These are phyloP conservation scores for Asbolus verrucosus DNA, from an alignment of 1,140 invertebrate genomes.

Conservation along the genomic window DNA sequence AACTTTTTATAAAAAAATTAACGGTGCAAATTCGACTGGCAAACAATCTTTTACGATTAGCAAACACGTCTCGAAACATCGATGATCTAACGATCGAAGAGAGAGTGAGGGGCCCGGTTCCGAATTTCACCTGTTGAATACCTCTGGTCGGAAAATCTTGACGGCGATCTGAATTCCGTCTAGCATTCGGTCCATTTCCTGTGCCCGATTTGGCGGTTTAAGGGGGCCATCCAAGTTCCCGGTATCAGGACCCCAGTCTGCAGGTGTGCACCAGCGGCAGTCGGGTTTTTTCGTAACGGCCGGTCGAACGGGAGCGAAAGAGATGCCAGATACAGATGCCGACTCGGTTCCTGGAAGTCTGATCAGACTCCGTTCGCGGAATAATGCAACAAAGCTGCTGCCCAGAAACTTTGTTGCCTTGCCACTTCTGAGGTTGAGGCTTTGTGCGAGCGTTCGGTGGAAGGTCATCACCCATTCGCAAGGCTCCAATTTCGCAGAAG, in stretches of 20 bases:
- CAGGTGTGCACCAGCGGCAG: conserved; percentile 44
- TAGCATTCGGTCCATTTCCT: conserved; percentile 11
- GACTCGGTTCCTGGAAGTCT: conserved; percentile 43
- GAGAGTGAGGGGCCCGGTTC: too few relatives aligned
- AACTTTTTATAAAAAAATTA: background rate
- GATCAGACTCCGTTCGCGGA: conserved; percentile 41
- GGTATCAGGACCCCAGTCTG: conserved; percentile 2
- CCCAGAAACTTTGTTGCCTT: conserved; percentile 26
- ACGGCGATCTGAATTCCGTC: background rate
- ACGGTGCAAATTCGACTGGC: too few relatives aligned
- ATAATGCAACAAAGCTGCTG: conserved; percentile 37
- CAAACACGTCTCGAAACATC: too few relatives aligned
- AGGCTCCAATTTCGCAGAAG: conserved; percentile 26
- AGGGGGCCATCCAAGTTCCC: conserved; percentile 10
- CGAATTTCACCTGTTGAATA: conserved; percentile 26
- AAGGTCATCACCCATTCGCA: background rate
- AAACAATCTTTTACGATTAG: too few relatives aligned
- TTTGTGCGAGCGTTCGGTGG: background rate
- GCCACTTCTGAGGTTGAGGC: background rate
- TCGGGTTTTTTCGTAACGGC: background rate
- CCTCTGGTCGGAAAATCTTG: too few relatives aligned
- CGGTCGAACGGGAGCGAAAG: conserved; percentile 20
- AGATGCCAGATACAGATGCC: background rate
- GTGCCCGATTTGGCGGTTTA: conserved; percentile 4
- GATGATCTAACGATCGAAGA: too few relatives aligned